Conservation (phyloP, 2,888 invertebrate genomes). For the Allolobophora icterica region DNA sequence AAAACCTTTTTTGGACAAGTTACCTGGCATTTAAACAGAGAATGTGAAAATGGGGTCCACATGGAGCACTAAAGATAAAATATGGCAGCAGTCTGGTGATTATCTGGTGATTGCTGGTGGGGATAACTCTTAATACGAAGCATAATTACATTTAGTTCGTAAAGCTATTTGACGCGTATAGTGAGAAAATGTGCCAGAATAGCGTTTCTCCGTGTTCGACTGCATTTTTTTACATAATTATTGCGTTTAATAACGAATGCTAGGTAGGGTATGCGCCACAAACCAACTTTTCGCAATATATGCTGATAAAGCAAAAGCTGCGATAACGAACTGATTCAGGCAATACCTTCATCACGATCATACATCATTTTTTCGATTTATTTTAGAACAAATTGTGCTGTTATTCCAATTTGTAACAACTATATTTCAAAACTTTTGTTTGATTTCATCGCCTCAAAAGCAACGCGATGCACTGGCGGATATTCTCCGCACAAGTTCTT, state of each 20-base stretch:
- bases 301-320: neutral
- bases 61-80: no score
- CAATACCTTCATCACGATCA: constrained; percentile 26
- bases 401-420: neutral
- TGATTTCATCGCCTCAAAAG: neutral
- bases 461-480: neutral
- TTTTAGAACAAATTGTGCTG: neutral
- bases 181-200: neutral
- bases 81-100: neutral
- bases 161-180: neutral
- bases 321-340: neutral
- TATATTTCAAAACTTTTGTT: neutral
- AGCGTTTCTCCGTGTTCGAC: neutral
- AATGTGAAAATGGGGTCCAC: no score
- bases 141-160: neutral
- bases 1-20: no score
- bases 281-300: neutral
- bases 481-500: neutral
- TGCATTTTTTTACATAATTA: neutral
- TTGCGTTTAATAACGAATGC: neutral
- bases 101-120: neutral
- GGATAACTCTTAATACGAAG: neutral
- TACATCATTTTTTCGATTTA: constrained; percentile 21
- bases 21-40: no score
- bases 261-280: neutral